phyloP scores from a whole-genome alignment of 2,113 vertebrate genomes.

The Lepus americanus region DNA sequence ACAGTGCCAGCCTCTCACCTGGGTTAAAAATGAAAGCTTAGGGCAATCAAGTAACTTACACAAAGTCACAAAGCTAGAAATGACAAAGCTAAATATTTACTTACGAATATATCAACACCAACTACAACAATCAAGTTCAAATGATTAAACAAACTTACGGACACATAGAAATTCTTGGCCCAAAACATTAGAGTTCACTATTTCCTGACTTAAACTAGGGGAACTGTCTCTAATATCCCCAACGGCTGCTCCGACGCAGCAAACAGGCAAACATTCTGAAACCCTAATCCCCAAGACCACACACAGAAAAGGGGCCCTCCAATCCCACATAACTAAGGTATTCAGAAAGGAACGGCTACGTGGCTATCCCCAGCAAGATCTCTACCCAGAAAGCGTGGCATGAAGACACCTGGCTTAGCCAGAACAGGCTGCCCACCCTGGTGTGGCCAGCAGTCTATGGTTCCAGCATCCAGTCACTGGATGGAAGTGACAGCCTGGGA shows the following conservation, averaged over 20 bases:
- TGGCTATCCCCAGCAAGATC: neutral
- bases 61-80: neutral
- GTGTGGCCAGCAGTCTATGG: rapidly evolving
- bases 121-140: conserved; percentile 56
- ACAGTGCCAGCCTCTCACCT: neutral
- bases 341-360: neutral
- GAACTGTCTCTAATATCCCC: conserved; percentile 55
- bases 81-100: conserved; percentile 61
- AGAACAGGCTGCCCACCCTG: neutral
- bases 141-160: conserved; percentile 69
- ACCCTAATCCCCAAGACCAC: neutral
- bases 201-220: neutral
- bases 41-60: neutral
- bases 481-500: neutral
- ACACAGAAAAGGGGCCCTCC: neutral
- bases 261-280: neutral
- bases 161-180: conserved; percentile 72
- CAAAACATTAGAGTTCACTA: neutral
- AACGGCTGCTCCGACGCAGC: neutral
- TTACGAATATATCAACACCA: conserved; percentile 50
- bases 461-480: neutral
- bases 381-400: neutral
- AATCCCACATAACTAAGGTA: neutral
- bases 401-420: rapidly evolving
- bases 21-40: neutral